A percentile compares a stretch with the other conserved stretches of the same genome.
phyloP scores from a whole-genome alignment of 1,140 invertebrate species.

The Nasonia vitripennis region DNA sequence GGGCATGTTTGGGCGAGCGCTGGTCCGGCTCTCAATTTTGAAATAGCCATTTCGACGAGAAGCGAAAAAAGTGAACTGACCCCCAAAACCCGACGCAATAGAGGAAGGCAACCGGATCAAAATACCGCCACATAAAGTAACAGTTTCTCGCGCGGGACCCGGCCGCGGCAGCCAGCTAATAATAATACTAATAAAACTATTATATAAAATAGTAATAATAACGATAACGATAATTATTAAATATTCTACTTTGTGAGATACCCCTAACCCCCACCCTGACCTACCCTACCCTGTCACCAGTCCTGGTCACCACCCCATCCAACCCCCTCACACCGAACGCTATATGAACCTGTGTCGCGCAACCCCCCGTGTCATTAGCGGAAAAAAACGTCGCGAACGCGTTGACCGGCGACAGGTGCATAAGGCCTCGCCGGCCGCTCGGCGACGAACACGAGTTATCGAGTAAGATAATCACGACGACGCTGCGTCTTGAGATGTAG shows the following conservation, averaged over 20 bases:
- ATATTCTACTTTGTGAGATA: slow-evolving; percentile 57
- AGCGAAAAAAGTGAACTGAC: slow-evolving; percentile 77
- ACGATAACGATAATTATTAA: slow-evolving; percentile 48
- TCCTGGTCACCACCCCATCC: slow-evolving; percentile 11
- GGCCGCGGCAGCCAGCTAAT: slow-evolving; percentile 70
- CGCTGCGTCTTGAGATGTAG: slow-evolving; percentile 4
- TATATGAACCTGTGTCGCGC: slow-evolving; percentile 53
- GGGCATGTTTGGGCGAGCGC: slow-evolving; percentile 74
- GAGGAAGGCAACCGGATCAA: slow-evolving; percentile 79
- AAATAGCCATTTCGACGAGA: slow-evolving; percentile 80
- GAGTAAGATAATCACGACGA: slow-evolving; percentile 60
- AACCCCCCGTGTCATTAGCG: slow-evolving; percentile 47
- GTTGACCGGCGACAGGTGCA: slow-evolving; percentile 64
- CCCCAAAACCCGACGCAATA: slow-evolving; percentile 80
- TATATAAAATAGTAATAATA: slow-evolving; percentile 60
- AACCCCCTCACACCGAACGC: slow-evolving; percentile 26
- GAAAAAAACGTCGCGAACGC: slow-evolving; percentile 52
- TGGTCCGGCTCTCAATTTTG: slow-evolving; percentile 80
- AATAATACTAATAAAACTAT: slow-evolving; percentile 61
- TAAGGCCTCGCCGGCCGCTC: slow-evolving; percentile 63
- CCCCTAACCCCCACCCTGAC: slow-evolving; percentile 50
- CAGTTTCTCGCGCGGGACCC: slow-evolving; percentile 80
- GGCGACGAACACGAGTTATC: slow-evolving; percentile 60
- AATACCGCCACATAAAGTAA: slow-evolving; percentile 81
- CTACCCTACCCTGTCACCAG: slow-evolving; percentile 45